Evolutionary conservation across 2,888 invertebrate species (phyloP), one percentile per base, ranked within the genome.

Genomic region (Lepas anatifera): DNA sequence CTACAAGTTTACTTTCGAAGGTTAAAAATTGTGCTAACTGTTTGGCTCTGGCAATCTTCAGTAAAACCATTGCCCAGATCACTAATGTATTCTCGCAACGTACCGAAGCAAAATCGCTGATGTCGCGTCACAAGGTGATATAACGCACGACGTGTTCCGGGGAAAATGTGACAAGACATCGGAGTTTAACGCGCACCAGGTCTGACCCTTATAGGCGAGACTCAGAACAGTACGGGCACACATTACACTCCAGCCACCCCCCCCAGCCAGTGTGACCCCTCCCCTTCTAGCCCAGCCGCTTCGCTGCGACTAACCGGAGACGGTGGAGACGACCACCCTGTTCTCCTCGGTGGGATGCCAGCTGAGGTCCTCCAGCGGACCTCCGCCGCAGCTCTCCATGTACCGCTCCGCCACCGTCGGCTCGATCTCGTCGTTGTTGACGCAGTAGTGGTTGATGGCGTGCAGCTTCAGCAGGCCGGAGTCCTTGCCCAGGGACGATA

Each of bases 271-370:
- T 6, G 3, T 13, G 43, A 43, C 16, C 10, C 43, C 16, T 6
- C 16, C 16, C 43, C 43, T 3, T 10, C 43, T 18, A 3, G 16
- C 16, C 43, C 39, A 27, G 35, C 25, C 25, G 50, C n/a, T 13
- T 10, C 13, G 8, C 50, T n/a, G n/a, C n/a, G n/a, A n/a, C n/a
- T 50, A 75, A 84, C 85, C 85, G 67, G 83, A 81, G 1, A 83
- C 77, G n/a, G 85, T 82, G 67, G 89, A 85, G 0, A 88, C 86
- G 69, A 93, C 81, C 74, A 93, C 81, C 43, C 90, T 81, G 77
- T 90, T 90, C 79, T 89, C 89, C 77, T 92, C 87, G 7, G 83
- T 83, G 2, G 90, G 89, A 81, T 96, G 95, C 93, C 96, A 96
- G 16, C 88, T 86, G 22, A 93, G 80, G 63, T 71, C 67, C 29